Conservation (phyloP, 2,797 vertebrate genomes). For the Limnodromus scolopaceus region DNA sequence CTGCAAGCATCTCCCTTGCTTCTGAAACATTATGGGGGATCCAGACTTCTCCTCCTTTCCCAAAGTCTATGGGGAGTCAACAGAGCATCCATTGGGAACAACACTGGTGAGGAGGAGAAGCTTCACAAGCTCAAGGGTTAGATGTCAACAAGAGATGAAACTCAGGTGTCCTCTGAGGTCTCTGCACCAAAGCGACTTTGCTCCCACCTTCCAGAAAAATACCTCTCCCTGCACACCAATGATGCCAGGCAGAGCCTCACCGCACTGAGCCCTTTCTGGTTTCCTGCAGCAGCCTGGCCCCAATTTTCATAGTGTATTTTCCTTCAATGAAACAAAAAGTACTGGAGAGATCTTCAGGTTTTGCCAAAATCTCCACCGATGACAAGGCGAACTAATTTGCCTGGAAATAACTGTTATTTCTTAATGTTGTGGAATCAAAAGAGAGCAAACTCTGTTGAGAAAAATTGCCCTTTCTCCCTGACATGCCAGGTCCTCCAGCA, state of each 20-base stretch:
- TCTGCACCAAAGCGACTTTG: neutral
- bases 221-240: neutral
- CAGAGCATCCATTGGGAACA: neutral
- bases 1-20: neutral
- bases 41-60: neutral
- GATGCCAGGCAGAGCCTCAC: neutral
- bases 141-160: neutral
- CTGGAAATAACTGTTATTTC: neutral
- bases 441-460: neutral
- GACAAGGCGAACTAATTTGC: neutral
- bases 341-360: neutral
- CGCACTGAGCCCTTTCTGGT: neutral
- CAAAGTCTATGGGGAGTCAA: neutral
- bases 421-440: neutral
- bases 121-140: neutral
- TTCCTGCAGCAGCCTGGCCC: neutral
- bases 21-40: neutral
- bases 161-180: neutral
- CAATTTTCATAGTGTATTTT: neutral
- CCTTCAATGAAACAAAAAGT: neutral
- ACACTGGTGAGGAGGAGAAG: neutral
- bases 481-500: slow-evolving; percentile 7
- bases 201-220: neutral
- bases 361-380: neutral
- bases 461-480: slow-evolving; percentile 3